phyloP scores from a whole-genome alignment of 1,140 invertebrate genomes.

The Drepana arcuata region DNA sequence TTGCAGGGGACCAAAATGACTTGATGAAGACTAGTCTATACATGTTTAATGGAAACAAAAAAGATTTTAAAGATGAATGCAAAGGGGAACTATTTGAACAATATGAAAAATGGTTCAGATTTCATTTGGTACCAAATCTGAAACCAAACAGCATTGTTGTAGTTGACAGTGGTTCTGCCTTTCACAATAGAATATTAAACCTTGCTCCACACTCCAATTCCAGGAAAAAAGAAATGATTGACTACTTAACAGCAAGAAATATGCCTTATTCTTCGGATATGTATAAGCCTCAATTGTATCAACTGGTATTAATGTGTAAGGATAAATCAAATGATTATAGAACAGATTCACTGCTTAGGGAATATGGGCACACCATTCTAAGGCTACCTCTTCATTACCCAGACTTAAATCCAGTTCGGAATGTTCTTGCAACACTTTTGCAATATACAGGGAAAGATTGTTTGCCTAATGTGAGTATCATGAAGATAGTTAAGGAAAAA shows the following conservation, averaged over 20 bases:
- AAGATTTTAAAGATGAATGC: slow-evolving; percentile 9
- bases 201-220: slow-evolving; percentile 13
- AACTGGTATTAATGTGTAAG: slow-evolving; percentile 14
- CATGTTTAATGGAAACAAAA: slow-evolving; percentile 10
- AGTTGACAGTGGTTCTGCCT: slow-evolving; percentile 19
- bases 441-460: slow-evolving; percentile 9
- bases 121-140: slow-evolving; percentile 5
- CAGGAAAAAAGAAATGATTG: slow-evolving; percentile 22
- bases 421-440: slow-evolving; percentile 13
- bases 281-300: slow-evolving; percentile 18
- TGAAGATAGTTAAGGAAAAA: slow-evolving; percentile 10
- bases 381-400: slow-evolving; percentile 22
- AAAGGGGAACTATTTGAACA: slow-evolving; percentile 15
- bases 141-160: slow-evolving; percentile 21
- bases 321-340: slow-evolving; percentile 17
- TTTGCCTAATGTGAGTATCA: slow-evolving; percentile 9
- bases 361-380: slow-evolving; percentile 18
- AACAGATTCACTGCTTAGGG: slow-evolving; percentile 19
- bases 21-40: slow-evolving; percentile 10
- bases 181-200: slow-evolving; percentile 17
- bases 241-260: slow-evolving; percentile 17
- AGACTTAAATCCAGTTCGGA: slow-evolving; percentile 28
- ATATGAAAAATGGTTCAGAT: slow-evolving; percentile 10
- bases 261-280: slow-evolving; percentile 15
- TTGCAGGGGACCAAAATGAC: slow-evolving; percentile 13